A percentile compares a stretch with the other conserved stretches of the same genome.
phyloP scores from a whole-genome alignment of 2,888 invertebrate species.

The Dusona sp. region DNA sequence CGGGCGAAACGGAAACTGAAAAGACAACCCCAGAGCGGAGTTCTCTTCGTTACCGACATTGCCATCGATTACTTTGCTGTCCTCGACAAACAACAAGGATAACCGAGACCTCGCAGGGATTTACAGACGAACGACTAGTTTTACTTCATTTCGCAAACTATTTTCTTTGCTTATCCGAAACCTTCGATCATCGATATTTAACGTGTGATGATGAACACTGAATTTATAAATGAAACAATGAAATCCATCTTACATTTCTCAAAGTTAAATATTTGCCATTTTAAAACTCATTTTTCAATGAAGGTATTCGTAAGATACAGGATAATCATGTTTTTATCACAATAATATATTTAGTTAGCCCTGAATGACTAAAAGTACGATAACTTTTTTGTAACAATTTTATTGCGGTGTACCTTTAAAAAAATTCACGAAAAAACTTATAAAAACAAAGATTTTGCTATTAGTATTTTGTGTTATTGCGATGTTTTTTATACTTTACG shows the following conservation, averaged over 20 bases:
- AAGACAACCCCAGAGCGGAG: slow-evolving; percentile 62
- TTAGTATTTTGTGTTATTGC: background rate
- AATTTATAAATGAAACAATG: background rate
- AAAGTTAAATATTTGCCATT: too few relatives aligned
- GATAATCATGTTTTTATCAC: background rate
- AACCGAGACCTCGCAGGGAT: slow-evolving; percentile 8
- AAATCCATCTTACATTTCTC: background rate
- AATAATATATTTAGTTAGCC: too few relatives aligned
- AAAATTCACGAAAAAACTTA: background rate
- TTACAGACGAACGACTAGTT: background rate
- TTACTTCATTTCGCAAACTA: background rate
- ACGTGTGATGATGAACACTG: background rate
- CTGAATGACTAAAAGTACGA: background rate
- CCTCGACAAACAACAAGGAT: slow-evolving; percentile 47
- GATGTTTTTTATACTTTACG: background rate
- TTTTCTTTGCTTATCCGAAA: background rate
- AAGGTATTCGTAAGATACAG: background rate
- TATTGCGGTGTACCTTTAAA: background rate
- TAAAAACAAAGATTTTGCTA: background rate
- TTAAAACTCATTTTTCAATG: background rate
- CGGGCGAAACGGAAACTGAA: slow-evolving; percentile 60
- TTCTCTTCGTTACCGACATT: slow-evolving; percentile 70
- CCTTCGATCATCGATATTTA: too few relatives aligned
- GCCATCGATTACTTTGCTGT: slow-evolving; percentile 64
- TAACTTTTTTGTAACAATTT: background rate